Percentiles rank a stretch among this genome's conserved stretches.
Evolutionary conservation across 1,140 invertebrate species (phyloP).

Genomic region (Leptoteleia sp.): DNA sequence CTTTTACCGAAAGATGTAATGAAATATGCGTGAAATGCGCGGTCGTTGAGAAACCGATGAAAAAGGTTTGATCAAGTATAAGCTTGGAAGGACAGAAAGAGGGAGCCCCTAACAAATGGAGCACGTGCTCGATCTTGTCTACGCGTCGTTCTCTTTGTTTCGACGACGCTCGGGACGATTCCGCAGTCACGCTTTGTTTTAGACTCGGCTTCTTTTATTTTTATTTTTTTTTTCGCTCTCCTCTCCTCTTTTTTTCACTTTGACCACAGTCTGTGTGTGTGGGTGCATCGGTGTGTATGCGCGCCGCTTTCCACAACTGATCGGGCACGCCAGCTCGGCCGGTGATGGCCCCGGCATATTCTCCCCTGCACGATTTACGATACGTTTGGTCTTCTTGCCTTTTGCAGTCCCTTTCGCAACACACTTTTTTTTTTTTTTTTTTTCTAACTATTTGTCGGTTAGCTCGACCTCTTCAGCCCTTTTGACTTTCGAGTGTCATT

Average conservation of each 20-base stretch:
- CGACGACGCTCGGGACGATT: constrained; percentile 35
- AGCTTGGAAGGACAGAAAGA: constrained; percentile 4
- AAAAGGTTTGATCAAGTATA: constrained; percentile 12
- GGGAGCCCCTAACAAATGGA: constrained; percentile 26
- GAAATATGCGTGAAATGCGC: no score
- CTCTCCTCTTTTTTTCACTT: constrained; percentile 26
- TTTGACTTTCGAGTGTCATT: constrained; percentile 40
- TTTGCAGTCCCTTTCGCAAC: constrained; percentile 36
- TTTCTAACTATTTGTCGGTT: constrained; percentile 24
- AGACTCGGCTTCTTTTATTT: constrained; percentile 9
- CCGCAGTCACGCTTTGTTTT: constrained; percentile 33
- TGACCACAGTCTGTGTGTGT: constrained; percentile 17
- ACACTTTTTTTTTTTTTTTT: constrained; percentile 49
- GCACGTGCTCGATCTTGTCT: constrained; percentile 54
- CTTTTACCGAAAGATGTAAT: no score
- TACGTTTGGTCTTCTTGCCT: constrained; percentile 55
- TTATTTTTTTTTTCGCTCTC: no score
- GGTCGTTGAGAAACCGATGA: neutral
- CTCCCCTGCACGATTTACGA: constrained; percentile 61
- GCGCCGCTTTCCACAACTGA: constrained; percentile 28
- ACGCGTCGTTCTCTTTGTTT: constrained; percentile 34
- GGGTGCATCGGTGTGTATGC: neutral
- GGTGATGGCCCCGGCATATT: constrained; percentile 40
- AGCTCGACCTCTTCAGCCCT: constrained; percentile 9
- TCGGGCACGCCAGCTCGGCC: constrained; percentile 22